Evolutionary conservation across 2,113 vertebrate genomes (phyloP), one percentile per base, ranked within the genome.

Genomic region (Rhineura floridana): DNA sequence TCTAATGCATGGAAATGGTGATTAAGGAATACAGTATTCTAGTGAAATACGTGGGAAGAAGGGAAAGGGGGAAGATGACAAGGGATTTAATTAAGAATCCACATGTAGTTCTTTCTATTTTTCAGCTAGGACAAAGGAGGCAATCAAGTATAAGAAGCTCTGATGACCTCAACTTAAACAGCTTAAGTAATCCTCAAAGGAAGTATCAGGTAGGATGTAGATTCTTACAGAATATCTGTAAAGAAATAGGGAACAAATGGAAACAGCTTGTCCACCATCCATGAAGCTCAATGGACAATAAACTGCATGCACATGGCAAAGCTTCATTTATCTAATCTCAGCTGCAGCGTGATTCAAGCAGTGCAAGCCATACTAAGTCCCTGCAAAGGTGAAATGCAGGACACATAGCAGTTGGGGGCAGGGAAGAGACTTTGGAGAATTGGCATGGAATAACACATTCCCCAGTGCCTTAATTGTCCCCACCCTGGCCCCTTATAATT

Each of bases 181-280:
- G 95, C 93, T 96, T 97, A 91, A 96, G 84, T 89, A 97, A 96
- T 67, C 96, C 95, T 93, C 97, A 97, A 89, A 97, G 97, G 89
- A 97, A 89, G 84, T 98, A 99, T 88, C 98, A 98, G 97, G 99
- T 99, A 98, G 97, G 90, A 85, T 70, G 25, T 80, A 42, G 62
- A 87, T 80, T 13, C n/a, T 79, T 62, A 36, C 6, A 67, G 42
- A 46, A 15, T 46, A 46, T 4, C 82, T 52, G 50, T 42, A 25
- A 42, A 69, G 25, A n/a, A 79, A 28, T 9, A 11, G 44, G n/a
- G 23, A 28, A 1, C 33, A 67, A 65, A 86, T 28, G 21, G 6
- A 65, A 36, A 67, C 21, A 17, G 11, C 67, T 79, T 36, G n/a
- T 48, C 48, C 33, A 46, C n/a, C 9, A 62, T 8, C 77, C 65